phyloP scores from a whole-genome alignment of 1,140 invertebrate genomes.

The Drosophila orosa region DNA sequence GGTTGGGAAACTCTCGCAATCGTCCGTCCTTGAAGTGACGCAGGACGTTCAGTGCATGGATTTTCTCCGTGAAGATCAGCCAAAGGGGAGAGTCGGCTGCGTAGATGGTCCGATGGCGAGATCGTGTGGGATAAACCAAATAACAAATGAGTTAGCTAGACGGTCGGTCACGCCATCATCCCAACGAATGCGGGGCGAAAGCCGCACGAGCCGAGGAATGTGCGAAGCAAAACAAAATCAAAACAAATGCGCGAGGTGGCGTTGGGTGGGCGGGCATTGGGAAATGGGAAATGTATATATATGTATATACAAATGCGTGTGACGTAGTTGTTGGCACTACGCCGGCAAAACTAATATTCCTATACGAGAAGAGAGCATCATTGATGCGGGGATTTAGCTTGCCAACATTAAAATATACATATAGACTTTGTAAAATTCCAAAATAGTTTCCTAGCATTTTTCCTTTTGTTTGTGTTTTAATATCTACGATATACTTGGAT shows the following conservation, averaged over 20 bases:
- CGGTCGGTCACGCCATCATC: constrained; percentile 60
- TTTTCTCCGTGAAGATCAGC: constrained; percentile 89
- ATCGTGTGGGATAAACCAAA: constrained; percentile 17
- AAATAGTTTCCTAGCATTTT: not conserved
- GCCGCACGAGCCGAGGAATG: constrained; percentile 43
- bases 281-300: not conserved
- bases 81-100: constrained; percentile 70
- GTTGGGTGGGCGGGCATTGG: not conserved
- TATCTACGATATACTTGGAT: too few relatives aligned
- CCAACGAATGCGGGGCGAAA: constrained; percentile 17
- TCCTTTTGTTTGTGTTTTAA: not conserved
- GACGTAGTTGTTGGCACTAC: constrained; percentile 60
- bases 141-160: constrained; percentile 31
- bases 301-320: constrained; percentile 53
- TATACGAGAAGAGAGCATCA: not conserved
- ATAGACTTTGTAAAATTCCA: not conserved
- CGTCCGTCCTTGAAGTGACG: constrained; percentile 90
- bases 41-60: constrained; percentile 89
- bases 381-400: constrained; percentile 2
- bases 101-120: constrained; percentile 12
- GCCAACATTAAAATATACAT: not conserved
- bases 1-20: constrained; percentile 90
- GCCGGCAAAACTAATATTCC: constrained; percentile 21
- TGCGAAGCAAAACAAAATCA: constrained; percentile 69
- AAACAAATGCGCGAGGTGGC: constrained; percentile 16